Conservation (phyloP, 2,113 vertebrate genomes). For the Seriola aureovittata region DNA sequence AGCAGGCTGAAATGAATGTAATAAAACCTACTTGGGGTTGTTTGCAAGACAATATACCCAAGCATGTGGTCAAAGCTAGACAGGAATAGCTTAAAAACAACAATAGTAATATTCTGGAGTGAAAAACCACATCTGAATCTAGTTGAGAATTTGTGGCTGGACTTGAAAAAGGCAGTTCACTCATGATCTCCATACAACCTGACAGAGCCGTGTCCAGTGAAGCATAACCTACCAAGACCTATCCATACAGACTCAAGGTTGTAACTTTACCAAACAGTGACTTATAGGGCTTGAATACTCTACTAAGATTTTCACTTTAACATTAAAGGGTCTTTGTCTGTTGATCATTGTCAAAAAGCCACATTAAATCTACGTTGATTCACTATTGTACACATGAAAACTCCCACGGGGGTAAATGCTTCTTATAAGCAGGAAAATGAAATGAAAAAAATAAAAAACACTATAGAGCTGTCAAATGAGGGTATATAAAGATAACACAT, state of each 20-base stretch:
- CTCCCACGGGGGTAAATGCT: background rate
- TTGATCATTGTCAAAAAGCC: conserved; percentile 10
- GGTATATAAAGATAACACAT: conserved; percentile 51
- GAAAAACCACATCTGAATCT: background rate
- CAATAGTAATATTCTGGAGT: background rate
- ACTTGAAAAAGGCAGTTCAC: background rate
- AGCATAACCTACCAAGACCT: background rate
- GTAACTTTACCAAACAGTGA: background rate
- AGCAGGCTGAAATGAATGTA: background rate
- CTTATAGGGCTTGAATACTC: background rate
- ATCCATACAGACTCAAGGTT: background rate
- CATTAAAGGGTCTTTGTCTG: background rate
- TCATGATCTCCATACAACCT: too few species aligned
- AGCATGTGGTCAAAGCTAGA: background rate
- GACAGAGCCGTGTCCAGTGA: background rate
- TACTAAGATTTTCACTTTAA: background rate
- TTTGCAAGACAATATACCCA: background rate
- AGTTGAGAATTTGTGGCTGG: background rate
- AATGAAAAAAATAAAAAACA: background rate
- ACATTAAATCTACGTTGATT: conserved; percentile 30
- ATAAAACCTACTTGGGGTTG: background rate
- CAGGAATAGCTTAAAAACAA: background rate
- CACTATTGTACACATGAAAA: background rate
- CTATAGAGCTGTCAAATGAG: background rate
- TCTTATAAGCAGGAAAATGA: background rate